Evolutionary conservation across 23 tunicate genomes (phyloP), one percentile per base, ranked within the genome.

Genomic region (Styela plicata): DNA sequence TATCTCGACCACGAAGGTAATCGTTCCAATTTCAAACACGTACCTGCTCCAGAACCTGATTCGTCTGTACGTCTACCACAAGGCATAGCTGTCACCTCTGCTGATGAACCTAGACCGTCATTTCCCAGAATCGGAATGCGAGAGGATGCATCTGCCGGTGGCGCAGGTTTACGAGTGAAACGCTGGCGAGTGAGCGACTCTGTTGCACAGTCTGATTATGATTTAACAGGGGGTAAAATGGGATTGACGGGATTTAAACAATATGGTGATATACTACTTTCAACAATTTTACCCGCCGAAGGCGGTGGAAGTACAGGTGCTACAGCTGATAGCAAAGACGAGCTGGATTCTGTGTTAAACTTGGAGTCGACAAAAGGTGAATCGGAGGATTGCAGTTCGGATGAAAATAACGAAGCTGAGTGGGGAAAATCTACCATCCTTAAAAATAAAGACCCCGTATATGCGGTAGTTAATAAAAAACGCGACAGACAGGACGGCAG

Each of bases 1-100:
- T 76, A 76, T 76, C 81, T 76, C 24, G 81, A 76, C 26, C 81
- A 76, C 31, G 81, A 76, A 76, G 66, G 66, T 20, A 53, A 52
- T 5, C 20, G 23, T 19, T 29, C 32, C 16, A 67, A 67, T 23
- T 29, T 36, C 27, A 16, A 27, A 27, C 33, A 44, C 7, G 31
- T 21, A 21, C 81, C 29, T 5, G 64, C 24, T 36, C 66, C 81
- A 17, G 81, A 21, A 33, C 81, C 28, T 21, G 77, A 71, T 71
- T 17, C 35, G 3, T 18, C 37, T 3, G 34, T 71, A 16, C 32
- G 20, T 30, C 31, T 76, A 27, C 81, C 81, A 20, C 44, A 33
- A 5, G 81, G 81, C 0, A 76, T 57, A 10, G 44, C 81, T 7
- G 81, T 76, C 66, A 36, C 64, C 13, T 21, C 81, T 7, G 30